Conservation (phyloP, 1,140 invertebrate species). For the Calephelis nemesis region DNA sequence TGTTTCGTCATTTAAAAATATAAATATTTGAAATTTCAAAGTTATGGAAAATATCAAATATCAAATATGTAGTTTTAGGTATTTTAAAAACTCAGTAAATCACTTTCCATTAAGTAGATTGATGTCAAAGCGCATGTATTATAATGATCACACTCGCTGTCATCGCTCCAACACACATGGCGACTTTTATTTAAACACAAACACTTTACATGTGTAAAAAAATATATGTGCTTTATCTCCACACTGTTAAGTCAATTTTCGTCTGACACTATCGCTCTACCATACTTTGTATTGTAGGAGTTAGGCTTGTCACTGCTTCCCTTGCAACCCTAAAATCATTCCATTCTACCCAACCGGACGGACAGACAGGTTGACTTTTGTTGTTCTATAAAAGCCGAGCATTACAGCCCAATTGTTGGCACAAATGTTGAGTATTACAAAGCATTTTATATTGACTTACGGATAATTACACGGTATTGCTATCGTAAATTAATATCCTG, state of each 20-base stretch:
- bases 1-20: too few relatives aligned
- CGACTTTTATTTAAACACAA: constrained; percentile 42
- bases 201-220: constrained; percentile 16
- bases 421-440: constrained; percentile 75
- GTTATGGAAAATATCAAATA: too few relatives aligned
- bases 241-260: constrained; percentile 25
- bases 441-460: constrained; percentile 62
- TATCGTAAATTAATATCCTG: constrained; percentile 14
- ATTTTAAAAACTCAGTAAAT: constrained; percentile 32
- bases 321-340: constrained; percentile 74
- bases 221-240: constrained; percentile 19
- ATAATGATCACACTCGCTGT: constrained; percentile 61
- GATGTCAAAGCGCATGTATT: constrained; percentile 42
- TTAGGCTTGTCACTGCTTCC: constrained; percentile 69
- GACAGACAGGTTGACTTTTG: constrained; percentile 76
- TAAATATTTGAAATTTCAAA: too few relatives aligned
- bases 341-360: constrained; percentile 59
- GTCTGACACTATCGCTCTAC: constrained; percentile 19
- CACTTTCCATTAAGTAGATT: constrained; percentile 36
- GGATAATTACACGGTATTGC: constrained; percentile 58
- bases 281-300: constrained; percentile 49
- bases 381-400: constrained; percentile 69
- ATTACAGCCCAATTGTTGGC: constrained; percentile 73
- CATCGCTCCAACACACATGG: constrained; percentile 66
- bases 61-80: too few relatives aligned